Conservation (phyloP, 1,140 invertebrate genomes). For the Bombus confusus region DNA sequence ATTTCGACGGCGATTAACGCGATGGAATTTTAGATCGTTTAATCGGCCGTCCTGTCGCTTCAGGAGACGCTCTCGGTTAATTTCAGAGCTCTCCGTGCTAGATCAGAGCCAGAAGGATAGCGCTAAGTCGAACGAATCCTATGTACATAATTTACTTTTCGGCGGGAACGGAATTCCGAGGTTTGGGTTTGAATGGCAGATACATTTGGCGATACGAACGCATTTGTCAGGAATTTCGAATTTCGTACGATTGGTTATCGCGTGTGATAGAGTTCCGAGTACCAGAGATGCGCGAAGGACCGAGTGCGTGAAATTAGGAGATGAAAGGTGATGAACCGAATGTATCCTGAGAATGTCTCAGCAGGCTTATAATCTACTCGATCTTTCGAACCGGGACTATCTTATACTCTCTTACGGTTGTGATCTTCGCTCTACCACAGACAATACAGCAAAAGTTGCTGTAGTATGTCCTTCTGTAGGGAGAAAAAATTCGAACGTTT, state of each 20-base stretch:
- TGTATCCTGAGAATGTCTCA: too few species aligned
- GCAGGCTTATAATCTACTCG: too few species aligned
- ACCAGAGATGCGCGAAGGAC: too few species aligned
- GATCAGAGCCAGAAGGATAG: background rate
- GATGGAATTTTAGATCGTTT: conserved; percentile 14
- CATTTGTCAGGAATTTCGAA: background rate
- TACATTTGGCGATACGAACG: background rate
- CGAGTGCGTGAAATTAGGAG: too few species aligned
- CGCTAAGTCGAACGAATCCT: background rate
- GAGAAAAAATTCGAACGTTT: background rate
- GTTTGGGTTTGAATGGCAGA: background rate
- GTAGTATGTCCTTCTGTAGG: too few species aligned
- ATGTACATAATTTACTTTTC: conserved; percentile 5
- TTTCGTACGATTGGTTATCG: background rate
- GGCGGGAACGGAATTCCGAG: background rate
- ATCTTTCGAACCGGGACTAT: too few species aligned
- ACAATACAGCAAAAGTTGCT: background rate
- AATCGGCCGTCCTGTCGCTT: background rate
- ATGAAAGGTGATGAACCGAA: too few species aligned
- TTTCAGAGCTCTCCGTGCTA: background rate
- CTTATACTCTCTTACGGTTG: too few species aligned
- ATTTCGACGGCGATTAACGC: conserved; percentile 26
- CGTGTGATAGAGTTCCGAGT: too few species aligned
- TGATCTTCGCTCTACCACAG: too few species aligned
- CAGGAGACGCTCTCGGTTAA: background rate